Evolutionary conservation across 2,888 invertebrate genomes (phyloP).

Genomic region (Nomada fabriciana): DNA sequence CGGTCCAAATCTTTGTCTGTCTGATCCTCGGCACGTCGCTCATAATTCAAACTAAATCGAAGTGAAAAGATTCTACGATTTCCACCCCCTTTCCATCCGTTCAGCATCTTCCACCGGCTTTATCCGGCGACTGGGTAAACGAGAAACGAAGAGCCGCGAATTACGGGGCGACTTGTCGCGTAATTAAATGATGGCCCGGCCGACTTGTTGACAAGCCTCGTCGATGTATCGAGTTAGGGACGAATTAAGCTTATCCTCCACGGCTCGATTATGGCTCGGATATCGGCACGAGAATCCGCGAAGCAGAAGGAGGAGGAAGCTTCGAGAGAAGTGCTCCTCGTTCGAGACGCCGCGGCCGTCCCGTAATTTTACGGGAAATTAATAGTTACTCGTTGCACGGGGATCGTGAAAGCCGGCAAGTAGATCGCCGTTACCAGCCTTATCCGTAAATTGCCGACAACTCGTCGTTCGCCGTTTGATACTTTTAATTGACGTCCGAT

Average conservation of each 20-base stretch:
- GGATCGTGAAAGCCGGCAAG: conserved; percentile 56
- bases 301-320: conserved; percentile 32
- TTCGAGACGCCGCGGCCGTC: conserved; percentile 34
- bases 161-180: conserved; percentile 72
- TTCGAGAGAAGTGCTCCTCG: conserved; percentile 23
- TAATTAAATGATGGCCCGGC: conserved; percentile 81
- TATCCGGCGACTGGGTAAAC: conserved; percentile 1
- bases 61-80: no score
- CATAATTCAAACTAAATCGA: neutral
- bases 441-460: conserved; percentile 42
- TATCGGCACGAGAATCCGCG: conserved; percentile 60
- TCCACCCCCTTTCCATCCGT: neutral
- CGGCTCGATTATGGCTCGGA: conserved; percentile 70
- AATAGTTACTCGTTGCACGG: conserved; percentile 62
- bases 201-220: conserved; percentile 78
- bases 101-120: neutral
- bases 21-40: no score
- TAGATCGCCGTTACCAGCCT: conserved; percentile 20
- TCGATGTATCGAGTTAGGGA: conserved; percentile 78
- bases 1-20: no score
- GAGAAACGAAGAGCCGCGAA: conserved; percentile 47
- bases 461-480: conserved; percentile 23
- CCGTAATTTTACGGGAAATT: conserved; percentile 68
- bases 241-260: conserved; percentile 73
- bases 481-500: conserved; percentile 42